Percentiles rank a stretch among this genome's conserved stretches.
Evolutionary conservation across 1,140 invertebrate species (phyloP).

Genomic region (Maniola jurtina): DNA sequence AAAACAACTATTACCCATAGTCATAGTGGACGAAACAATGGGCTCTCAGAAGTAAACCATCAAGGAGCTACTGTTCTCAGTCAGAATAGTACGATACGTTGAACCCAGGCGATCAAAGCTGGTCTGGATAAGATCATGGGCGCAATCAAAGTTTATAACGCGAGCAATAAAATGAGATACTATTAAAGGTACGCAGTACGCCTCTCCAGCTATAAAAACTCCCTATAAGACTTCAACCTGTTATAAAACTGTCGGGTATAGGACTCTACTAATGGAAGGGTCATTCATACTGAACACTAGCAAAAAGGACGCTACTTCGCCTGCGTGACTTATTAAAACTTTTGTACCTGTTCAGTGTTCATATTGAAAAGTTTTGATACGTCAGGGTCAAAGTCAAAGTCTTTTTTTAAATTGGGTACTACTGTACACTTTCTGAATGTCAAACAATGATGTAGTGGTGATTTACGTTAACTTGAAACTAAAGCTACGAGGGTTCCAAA

Average conservation of each 20-base stretch:
- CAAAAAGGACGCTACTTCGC: no score
- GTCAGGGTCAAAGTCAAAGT: no score
- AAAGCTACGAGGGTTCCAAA: no score
- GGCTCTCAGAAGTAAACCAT: slow-evolving; percentile 40
- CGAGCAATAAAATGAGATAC: slow-evolving; percentile 25
- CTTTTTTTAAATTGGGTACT: no score
- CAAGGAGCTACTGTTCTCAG: slow-evolving; percentile 62
- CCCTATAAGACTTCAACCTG: slow-evolving; percentile 10
- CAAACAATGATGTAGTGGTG: no score
- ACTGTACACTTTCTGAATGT: no score
- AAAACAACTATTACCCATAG: slow-evolving; percentile 37
- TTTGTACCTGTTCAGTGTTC: no score
- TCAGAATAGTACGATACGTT: slow-evolving; percentile 41
- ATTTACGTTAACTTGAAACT: no score
- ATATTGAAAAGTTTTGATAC: not conserved
- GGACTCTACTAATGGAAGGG: not conserved
- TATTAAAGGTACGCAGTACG: slow-evolving; percentile 20
- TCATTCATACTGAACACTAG: not conserved
- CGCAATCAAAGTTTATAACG: slow-evolving; percentile 33
- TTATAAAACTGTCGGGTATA: slow-evolving; percentile 16
- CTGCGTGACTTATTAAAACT: no score
- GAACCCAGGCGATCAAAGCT: slow-evolving; percentile 32
- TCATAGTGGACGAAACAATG: slow-evolving; percentile 49
- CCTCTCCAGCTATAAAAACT: slow-evolving; percentile 19
- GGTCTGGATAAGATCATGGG: slow-evolving; percentile 39